Percentiles rank a stretch among this genome's conserved stretches.
phyloP scores from a whole-genome alignment of 2,113 vertebrate species.

The Saccopteryx bilineata region DNA sequence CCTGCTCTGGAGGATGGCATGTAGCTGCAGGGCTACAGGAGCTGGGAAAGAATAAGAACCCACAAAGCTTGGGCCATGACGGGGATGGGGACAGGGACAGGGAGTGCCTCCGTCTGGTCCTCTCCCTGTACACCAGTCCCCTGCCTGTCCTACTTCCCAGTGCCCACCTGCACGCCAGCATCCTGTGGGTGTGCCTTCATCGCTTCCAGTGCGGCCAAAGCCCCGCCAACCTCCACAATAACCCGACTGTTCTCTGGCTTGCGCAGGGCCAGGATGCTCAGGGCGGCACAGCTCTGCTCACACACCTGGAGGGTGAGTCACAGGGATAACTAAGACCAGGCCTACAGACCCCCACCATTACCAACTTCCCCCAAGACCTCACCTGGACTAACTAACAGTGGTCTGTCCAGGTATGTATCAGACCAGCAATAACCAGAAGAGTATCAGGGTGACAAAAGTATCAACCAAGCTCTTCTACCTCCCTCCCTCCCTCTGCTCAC shows the following conservation, averaged over 20 bases:
- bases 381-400: not conserved
- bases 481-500: accelerated
- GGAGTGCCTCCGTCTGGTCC: not conserved
- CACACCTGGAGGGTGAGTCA: slow-evolving; percentile 90
- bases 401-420: not conserved
- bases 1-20: not conserved
- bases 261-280: slow-evolving; percentile 94
- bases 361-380: not conserved
- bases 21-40: not conserved
- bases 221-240: slow-evolving; percentile 95
- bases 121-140: too few relatives aligned
- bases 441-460: accelerated
- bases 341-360: accelerated
- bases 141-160: accelerated
- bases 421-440: not conserved
- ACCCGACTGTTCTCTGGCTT: slow-evolving; percentile 94
- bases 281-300: slow-evolving; percentile 95
- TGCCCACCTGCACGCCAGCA: slow-evolving; percentile 92
- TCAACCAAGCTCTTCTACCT: not conserved
- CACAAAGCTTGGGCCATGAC: accelerated
- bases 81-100: not conserved
- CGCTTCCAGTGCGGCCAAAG: slow-evolving; percentile 92
- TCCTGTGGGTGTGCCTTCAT: slow-evolving; percentile 93
- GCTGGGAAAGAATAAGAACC: not conserved
- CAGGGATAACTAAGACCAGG: accelerated